Percentiles rank a stretch among this genome's conserved stretches.
Evolutionary conservation across 2,888 invertebrate species (phyloP).

Genomic region (Strigamia transsilvanica): DNA sequence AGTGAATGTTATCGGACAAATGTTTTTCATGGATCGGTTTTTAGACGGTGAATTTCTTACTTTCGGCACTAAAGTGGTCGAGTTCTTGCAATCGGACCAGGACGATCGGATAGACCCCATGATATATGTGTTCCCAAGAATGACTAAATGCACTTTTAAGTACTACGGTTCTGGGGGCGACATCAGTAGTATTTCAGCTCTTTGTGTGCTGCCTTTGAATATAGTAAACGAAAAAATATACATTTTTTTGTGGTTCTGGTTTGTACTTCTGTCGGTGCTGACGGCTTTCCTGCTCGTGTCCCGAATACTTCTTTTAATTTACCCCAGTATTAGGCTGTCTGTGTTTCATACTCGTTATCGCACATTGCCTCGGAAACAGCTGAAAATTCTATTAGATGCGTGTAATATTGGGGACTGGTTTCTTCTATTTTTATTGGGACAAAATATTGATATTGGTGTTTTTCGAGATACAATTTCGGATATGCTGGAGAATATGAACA

Average conservation of each 20-base stretch:
- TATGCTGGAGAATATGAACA: constrained; percentile 62
- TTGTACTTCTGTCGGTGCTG: constrained; percentile 74
- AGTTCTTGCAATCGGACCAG: constrained; percentile 90
- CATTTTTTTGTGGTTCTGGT: constrained; percentile 75
- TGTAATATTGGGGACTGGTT: constrained; percentile 92
- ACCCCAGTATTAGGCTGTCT: constrained; percentile 78
- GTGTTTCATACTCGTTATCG: constrained; percentile 77
- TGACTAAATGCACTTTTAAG: constrained; percentile 87
- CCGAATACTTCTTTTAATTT: constrained; percentile 75
- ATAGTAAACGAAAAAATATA: constrained; percentile 88
- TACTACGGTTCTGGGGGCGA: constrained; percentile 87
- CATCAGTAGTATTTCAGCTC: constrained; percentile 83
- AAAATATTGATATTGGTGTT: constrained; percentile 86
- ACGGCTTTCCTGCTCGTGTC: constrained; percentile 71
- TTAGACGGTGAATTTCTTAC: constrained; percentile 93
- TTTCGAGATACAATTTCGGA: constrained; percentile 79
- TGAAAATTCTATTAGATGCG: constrained; percentile 74
- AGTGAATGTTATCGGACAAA: constrained; percentile 91
- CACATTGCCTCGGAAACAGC: constrained; percentile 74
- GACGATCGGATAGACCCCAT: constrained; percentile 91
- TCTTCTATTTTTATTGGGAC: constrained; percentile 85
- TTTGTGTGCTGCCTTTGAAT: constrained; percentile 90
- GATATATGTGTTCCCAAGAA: constrained; percentile 87
- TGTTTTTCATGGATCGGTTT: constrained; percentile 94
- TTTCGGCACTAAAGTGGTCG: constrained; percentile 88